These are phyloP conservation scores for Gephyroberyx darwinii DNA, from an alignment of 2,797 vertebrate species.

Conservation along the genomic window DNA sequence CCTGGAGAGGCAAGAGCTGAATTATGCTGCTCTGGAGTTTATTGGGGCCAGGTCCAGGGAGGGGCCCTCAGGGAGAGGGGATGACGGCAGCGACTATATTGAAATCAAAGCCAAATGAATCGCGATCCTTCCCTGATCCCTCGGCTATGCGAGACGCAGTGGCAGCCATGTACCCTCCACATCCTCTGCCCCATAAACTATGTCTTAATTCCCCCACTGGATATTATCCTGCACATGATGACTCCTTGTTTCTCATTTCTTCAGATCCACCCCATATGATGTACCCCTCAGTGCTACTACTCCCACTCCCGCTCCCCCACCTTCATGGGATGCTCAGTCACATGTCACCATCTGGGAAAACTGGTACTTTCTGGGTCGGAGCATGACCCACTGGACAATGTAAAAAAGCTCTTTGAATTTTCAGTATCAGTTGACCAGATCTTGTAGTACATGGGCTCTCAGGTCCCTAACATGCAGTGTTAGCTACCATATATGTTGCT, in stretches of 20 bases:
- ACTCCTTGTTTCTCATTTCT: conserved; percentile 49
- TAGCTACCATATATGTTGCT: conserved; percentile 42
- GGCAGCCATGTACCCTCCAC: conserved; percentile 62
- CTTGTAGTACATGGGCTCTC: conserved; percentile 25
- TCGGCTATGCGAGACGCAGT: conserved; percentile 78
- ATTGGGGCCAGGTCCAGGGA: conserved; percentile 78
- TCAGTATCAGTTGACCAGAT: conserved; percentile 29
- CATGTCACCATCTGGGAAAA: conserved; percentile 48
- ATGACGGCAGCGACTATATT: conserved; percentile 83
- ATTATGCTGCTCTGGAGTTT: conserved; percentile 83
- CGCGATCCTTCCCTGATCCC: conserved; percentile 86
- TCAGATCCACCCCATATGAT: conserved; percentile 53
- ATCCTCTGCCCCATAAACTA: conserved; percentile 47
- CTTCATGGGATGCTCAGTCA: conserved; percentile 43
- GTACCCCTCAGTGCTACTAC: conserved; percentile 26
- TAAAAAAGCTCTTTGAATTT: conserved; percentile 39
- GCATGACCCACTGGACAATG: conserved; percentile 62
- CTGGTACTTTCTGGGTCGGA: conserved; percentile 51
- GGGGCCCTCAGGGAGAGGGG: conserved; percentile 79
- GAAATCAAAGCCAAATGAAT: conserved; percentile 88
- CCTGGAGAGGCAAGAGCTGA: conserved; percentile 85
- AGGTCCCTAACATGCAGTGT: conserved; percentile 37
- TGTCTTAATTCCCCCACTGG: conserved; percentile 54
- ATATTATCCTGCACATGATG: conserved; percentile 48
- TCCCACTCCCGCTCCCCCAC: conserved; percentile 15